Base-by-base conservation (phyloP, 2,113 vertebrate species). In the Myiopsitta monachus region DNA sequence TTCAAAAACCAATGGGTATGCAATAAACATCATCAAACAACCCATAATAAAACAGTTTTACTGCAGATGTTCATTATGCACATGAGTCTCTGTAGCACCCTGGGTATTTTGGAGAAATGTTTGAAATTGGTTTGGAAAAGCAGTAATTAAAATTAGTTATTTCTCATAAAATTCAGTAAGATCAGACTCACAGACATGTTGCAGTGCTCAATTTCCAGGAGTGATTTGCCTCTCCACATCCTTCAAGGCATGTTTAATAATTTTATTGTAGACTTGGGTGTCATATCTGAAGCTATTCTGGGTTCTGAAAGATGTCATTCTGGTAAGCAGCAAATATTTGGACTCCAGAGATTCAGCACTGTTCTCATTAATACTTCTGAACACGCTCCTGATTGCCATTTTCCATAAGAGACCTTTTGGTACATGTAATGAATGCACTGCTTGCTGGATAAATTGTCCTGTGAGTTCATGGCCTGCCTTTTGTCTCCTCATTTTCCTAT, bases 21-120 rank as follows among this genome's bases (percentile, higher is more conserved):
- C 61, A 85, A 86, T 93, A 95, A 92, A 91, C 75, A 86, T 69
- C 46, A 83, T 94, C 91, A 87, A 94, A 92, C 78, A 84, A 76
- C 46, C 39, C 28, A 51, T 88, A 94, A 97, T 94, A 95, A 97
- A 96, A 54, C 92, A 74, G 63, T 95, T 96, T 96, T 94, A 94
- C 75, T 95, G 92, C 95, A 97, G 97, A 96, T 95, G 96, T 97
- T 97, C 95, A 94, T 97, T 97, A 97, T 87, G 88, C 91, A 94
- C 91, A 88, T 61, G 83, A 96, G 81, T 61, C 89, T 96, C 93
- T 68, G 75, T 90, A 95, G 75, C 83, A 92, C 87, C 74, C 92
- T 82, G 87, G 92, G 75, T 81, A 77, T 96, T 96, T 95, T 82
- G n/a, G 85, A 96, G 84, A 93, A 94, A 91, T 85, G 86, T 87